Evolutionary conservation across 2,888 invertebrate genomes (phyloP), one percentile per base, ranked within the genome.

Genomic region (Griposia aprilina): DNA sequence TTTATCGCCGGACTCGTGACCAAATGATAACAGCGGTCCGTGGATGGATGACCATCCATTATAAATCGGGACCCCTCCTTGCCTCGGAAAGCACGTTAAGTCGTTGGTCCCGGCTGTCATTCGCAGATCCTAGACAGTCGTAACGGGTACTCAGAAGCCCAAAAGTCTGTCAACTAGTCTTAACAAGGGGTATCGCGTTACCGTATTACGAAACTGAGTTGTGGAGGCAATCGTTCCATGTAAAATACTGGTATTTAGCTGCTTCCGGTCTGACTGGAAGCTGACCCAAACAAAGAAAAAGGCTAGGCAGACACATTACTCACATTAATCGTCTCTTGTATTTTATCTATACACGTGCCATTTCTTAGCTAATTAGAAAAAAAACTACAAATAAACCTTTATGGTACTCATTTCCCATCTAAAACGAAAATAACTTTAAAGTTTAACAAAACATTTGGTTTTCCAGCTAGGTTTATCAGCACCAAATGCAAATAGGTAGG

Each of bases 401-500:
- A 20, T 20, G 30, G 30, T 26, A 30, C 66, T 45, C 7, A 74
- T 60, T 80, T 26, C 13, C 0, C 13, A 63, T 69, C 66, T 65
- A 15, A 75, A 81, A 81, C 30, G 2, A 68, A 62, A 50, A 17
- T 41, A 67, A 20, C 36, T 59, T 30, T 20, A 41, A n/a, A 48
- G 7, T 52, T 52, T 30, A 10, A 11, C 6, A 41, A 63, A 55
- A 77, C 30, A 55, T 72, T 82, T 13, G n/a, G 11, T 57, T 66
- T 81, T 67, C 15, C 36, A 60, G 52, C 55, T 69, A 72, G 52
- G 76, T 69, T 70, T 85, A 72, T 80, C 76, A 72, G 67, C 72
- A 74, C 66, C 65, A 78, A 78, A 78, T 80, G 65, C 74, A 85
- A 86, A 86, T 80, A 77, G 48, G 79, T 67, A 80, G 52, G 80